Conservation (phyloP, 2,113 vertebrate genomes). For the Myodes glareolus region DNA sequence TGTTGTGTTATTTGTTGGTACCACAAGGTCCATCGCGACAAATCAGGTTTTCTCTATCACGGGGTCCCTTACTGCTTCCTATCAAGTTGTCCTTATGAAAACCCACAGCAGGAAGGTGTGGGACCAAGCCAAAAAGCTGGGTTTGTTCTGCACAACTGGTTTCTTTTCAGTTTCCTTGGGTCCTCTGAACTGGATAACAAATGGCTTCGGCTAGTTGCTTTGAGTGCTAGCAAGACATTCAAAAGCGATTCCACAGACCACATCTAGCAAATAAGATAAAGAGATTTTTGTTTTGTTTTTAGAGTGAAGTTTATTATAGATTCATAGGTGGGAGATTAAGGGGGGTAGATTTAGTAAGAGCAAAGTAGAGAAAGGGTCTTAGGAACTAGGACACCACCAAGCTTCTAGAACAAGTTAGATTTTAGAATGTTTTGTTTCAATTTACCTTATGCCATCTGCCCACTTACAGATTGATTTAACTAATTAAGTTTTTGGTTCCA, state of each 20-base stretch:
- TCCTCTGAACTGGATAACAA: background rate
- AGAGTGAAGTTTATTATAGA: background rate
- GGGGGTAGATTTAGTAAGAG: background rate
- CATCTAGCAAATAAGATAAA: background rate
- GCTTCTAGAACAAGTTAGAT: background rate
- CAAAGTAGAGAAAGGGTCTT: background rate
- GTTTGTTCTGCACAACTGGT: background rate
- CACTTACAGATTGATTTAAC: background rate
- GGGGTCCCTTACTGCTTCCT: background rate
- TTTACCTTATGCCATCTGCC: background rate
- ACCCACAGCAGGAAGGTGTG: background rate
- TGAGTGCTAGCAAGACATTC: background rate
- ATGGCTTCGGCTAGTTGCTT: background rate
- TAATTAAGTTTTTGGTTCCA: background rate
- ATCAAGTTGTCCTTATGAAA: background rate
- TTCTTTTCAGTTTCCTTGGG: background rate
- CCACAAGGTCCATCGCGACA: background rate
- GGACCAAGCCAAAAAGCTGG: background rate
- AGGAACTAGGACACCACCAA: background rate
- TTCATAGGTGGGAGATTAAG: background rate
- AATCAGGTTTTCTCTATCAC: background rate
- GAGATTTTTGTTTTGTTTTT: background rate
- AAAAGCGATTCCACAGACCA: background rate
- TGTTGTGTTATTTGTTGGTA: background rate
- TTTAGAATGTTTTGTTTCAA: background rate